These are phyloP conservation scores for Campopleginae sp. DNA, from an alignment of 2,888 invertebrate genomes.

Conservation along the genomic window DNA sequence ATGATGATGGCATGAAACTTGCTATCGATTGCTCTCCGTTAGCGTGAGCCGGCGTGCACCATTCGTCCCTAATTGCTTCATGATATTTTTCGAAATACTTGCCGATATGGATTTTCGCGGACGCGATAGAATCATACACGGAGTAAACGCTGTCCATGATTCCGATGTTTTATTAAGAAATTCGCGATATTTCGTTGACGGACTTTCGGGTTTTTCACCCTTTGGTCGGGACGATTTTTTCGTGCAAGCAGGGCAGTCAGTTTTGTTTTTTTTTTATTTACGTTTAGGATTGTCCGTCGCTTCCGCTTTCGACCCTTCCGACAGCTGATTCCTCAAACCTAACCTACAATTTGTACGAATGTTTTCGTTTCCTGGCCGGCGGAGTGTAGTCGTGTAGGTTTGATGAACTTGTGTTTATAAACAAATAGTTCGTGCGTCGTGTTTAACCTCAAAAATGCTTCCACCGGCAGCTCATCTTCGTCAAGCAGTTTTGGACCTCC, in stretches of 20 bases:
- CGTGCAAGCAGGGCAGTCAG: not conserved
- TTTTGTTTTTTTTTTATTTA: conserved; percentile 1
- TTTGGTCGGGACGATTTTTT: not conserved
- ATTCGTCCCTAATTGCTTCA: conserved; percentile 53
- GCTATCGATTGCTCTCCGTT: conserved; percentile 37
- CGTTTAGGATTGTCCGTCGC: not conserved
- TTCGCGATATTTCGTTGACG: not conserved
- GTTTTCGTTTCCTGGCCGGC: not conserved
- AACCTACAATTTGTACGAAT: not conserved
- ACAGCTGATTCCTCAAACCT: not conserved
- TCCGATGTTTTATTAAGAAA: not conserved
- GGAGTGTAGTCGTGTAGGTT: not conserved
- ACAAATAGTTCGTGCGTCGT: not conserved
- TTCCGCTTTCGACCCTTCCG: too few species aligned
- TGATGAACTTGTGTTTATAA: not conserved
- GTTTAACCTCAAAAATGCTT: conserved; percentile 51
- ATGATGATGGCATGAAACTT: conserved; percentile 73
- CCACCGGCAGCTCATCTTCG: conserved; percentile 67
- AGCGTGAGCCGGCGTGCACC: conserved; percentile 44
- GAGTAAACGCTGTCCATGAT: conserved; percentile 75
- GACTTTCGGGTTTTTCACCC: not conserved
- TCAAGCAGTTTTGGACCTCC: conserved; percentile 72
- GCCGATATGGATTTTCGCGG: conserved; percentile 71
- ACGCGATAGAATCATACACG: conserved; percentile 71
- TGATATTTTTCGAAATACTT: conserved; percentile 74